Evolutionary conservation across 2,113 vertebrate genomes (phyloP).

Genomic region (Pteronura brasiliensis): DNA sequence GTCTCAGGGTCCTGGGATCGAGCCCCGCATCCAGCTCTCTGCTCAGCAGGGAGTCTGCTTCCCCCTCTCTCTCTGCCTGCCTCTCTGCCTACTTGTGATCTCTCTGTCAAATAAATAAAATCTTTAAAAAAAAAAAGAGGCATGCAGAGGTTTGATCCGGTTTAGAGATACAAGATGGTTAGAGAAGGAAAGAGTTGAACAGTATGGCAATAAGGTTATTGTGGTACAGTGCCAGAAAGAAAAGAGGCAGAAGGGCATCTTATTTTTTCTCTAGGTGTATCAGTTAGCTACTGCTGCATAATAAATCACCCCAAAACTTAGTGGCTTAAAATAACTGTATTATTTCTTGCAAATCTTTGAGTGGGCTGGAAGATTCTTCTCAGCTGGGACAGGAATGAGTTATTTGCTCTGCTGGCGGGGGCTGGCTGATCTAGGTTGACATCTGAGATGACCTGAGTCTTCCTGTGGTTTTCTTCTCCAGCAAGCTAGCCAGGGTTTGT

Average conservation of each 20-base stretch:
- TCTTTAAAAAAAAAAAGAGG: background rate
- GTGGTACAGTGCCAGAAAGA: background rate
- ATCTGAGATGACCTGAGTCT: background rate
- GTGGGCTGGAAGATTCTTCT: background rate
- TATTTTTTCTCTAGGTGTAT: background rate
- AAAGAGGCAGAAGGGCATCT: background rate
- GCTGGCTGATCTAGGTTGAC: background rate
- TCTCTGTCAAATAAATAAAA: too few species aligned
- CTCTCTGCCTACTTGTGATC: too few species aligned
- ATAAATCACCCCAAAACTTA: background rate
- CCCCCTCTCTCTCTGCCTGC: too few species aligned
- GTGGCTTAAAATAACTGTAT: background rate
- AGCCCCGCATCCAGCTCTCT: too few species aligned
- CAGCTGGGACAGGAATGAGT: background rate
- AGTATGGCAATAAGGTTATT: background rate
- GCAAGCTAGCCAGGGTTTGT: background rate
- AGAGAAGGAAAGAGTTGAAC: background rate
- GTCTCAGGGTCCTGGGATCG: too few species aligned
- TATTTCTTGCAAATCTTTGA: background rate
- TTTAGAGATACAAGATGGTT: background rate
- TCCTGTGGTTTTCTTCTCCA: background rate
- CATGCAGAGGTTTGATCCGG: background rate
- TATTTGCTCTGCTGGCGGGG: background rate
- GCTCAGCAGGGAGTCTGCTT: too few species aligned
- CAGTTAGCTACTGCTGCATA: background rate